Evolutionary conservation across 2,888 invertebrate genomes (phyloP).

Genomic region (Dasypolia templi): DNA sequence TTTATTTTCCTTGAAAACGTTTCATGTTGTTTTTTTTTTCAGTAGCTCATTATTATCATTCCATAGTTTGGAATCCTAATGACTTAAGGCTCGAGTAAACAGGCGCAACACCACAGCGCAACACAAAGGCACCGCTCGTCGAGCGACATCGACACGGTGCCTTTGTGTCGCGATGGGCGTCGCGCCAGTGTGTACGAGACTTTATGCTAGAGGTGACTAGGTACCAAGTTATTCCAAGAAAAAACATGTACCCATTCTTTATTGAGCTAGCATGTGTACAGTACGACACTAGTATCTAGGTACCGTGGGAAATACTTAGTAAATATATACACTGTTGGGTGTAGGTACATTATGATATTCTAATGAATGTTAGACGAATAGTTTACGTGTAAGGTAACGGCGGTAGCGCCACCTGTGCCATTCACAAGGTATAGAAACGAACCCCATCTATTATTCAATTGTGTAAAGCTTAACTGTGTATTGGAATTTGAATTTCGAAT

Average conservation of each 20-base stretch:
- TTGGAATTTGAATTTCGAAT: slow-evolving; percentile 22
- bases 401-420: slow-evolving; percentile 18
- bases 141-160: too few relatives aligned
- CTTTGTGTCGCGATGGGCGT: too few relatives aligned
- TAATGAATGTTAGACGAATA: background rate
- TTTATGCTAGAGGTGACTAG: too few relatives aligned
- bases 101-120: too few relatives aligned
- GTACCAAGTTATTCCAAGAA: background rate
- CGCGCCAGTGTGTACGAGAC: too few relatives aligned
- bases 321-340: background rate
- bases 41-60: too few relatives aligned
- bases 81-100: too few relatives aligned
- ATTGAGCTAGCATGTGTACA: background rate
- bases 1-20: background rate
- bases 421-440: slow-evolving; percentile 37
- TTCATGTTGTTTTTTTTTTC: background rate
- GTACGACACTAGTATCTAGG: background rate
- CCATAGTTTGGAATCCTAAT: too few relatives aligned
- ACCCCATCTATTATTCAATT: slow-evolving; percentile 49
- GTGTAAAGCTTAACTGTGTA: background rate
- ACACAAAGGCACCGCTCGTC: too few relatives aligned
- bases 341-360: background rate
- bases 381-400: slow-evolving; percentile 19
- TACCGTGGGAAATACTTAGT: background rate
- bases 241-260: background rate